These are phyloP conservation scores for Mustela erminea DNA, from an alignment of 2,797 vertebrate genomes.

Conservation along the genomic window DNA sequence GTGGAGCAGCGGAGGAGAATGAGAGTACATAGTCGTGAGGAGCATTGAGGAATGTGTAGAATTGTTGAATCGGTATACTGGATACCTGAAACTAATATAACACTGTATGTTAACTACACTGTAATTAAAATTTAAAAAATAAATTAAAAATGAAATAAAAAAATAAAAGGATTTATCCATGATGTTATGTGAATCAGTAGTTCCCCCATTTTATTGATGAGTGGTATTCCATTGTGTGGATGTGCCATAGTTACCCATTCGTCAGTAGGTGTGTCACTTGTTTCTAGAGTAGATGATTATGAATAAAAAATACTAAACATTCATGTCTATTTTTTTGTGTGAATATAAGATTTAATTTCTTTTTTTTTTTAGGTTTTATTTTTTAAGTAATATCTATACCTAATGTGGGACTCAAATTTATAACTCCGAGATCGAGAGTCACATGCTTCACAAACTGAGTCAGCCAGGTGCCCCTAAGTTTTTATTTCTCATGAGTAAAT, in stretches of 20 bases:
- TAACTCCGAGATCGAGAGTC: background rate
- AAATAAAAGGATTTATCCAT: background rate
- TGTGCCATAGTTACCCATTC: background rate
- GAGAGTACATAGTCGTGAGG: background rate
- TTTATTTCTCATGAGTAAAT: conserved; percentile 13
- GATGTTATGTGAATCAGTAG: background rate
- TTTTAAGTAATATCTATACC: background rate
- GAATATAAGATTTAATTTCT: background rate
- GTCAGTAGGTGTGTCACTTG: background rate
- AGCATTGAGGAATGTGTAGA: background rate
- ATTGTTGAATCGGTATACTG: background rate
- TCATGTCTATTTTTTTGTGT: background rate
- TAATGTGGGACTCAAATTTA: background rate
- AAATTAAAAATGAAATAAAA: background rate
- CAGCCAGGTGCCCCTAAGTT: background rate
- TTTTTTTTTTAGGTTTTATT: background rate
- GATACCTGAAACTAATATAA: background rate
- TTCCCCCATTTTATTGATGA: background rate
- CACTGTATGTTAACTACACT: background rate
- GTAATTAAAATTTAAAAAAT: background rate
- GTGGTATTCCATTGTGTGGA: background rate
- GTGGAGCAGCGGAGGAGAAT: background rate
- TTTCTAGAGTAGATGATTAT: background rate
- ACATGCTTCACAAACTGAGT: background rate
- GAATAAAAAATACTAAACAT: background rate